A percentile compares a stretch with the other conserved stretches of the same genome.
phyloP scores from a whole-genome alignment of 92 coral and sea anemone genomes.

The Chrysogorgia sp. region DNA sequence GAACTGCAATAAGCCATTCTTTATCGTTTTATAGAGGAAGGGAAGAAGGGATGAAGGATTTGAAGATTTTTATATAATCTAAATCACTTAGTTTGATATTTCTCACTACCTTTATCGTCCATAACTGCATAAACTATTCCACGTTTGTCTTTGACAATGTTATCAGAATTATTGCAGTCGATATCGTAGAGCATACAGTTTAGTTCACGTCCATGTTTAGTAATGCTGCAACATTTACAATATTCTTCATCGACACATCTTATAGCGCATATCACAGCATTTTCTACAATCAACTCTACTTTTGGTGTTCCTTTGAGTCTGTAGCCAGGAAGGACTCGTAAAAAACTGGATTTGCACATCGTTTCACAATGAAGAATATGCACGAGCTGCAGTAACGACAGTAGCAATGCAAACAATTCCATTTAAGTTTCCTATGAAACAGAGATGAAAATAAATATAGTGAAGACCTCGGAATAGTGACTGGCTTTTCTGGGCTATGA shows the following conservation, averaged over 20 bases:
- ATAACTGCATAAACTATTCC: not conserved
- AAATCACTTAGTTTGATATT: too few species aligned
- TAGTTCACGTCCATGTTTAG: conserved; percentile 65
- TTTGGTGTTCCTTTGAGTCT: conserved; percentile 5
- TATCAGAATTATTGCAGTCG: conserved; percentile 1
- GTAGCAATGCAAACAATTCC: not conserved
- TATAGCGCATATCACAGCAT: not conserved
- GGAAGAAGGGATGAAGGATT: too few species aligned
- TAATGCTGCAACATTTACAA: conserved; percentile 59
- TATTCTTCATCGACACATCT: conserved; percentile 67
- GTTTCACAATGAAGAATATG: not conserved
- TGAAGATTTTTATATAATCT: too few species aligned
- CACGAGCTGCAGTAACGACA: not conserved
- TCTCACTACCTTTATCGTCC: not conserved
- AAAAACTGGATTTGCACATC: not conserved
- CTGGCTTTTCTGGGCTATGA: too few species aligned
- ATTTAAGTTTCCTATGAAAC: not conserved
- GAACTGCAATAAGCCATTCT: too few species aligned
- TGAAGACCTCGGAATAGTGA: too few species aligned
- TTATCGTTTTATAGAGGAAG: too few species aligned
- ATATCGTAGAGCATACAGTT: conserved; percentile 73
- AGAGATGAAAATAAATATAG: not conserved
- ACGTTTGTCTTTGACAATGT: not conserved
- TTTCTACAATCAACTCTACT: not conserved
- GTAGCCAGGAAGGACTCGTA: not conserved